These are phyloP conservation scores for rat (Rattus norvegicus) DNA, from an alignment of 2,113 vertebrate species.

Conservation along the genomic window GRCr8 NC_086029.1:97423001-97423500, in stretches of 20 bases:
- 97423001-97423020: neutral
- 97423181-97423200: neutral
- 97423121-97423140: neutral
- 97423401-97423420: neutral
- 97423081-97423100: neutral
- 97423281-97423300: neutral
- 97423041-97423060: neutral
- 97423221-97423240: neutral
- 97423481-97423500: neutral
- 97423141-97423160: neutral
- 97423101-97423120: neutral
- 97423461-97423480: neutral
- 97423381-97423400: neutral
- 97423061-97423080: neutral
- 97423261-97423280: neutral
- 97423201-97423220: neutral
- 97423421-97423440: neutral
- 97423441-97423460: neutral
- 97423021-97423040: neutral
- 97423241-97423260: neutral
- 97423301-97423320: fast-evolving
- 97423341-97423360: neutral
- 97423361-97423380: neutral
- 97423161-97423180: neutral
- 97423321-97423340: neutral